Evolutionary conservation across 2,888 invertebrate genomes (phyloP), one percentile per base, ranked within the genome.

Genomic region (Pecten maximus): DNA sequence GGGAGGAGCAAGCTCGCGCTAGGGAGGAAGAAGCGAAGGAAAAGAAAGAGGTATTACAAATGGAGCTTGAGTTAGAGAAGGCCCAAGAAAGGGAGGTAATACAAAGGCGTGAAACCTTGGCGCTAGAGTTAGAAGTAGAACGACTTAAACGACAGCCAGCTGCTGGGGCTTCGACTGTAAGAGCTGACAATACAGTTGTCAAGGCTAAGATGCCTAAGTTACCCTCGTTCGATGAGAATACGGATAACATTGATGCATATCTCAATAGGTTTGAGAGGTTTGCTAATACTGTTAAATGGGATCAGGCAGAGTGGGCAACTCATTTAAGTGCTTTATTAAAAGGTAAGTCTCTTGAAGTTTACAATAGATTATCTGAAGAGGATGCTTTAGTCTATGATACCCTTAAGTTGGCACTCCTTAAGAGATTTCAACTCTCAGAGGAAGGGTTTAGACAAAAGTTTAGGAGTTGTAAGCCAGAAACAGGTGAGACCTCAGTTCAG

Each of bases 301-400:
- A 87, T 8, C 35, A 87, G 48, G 28, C 16, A n/a, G 35, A 35
- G 28, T 91, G 88, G 88, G 88, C 89, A 16, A 90, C 88, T 23
- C 50, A 90, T 87, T 44, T 91, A 12, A 88, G 87, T 87, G 89
- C 89, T 39, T n/a, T 91, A 16, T 40, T 91, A 6, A 88, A 89
- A 74, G 90, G 90, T 15, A 91, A 90, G 87, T 88, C 91, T 0
- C 44, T 91, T n/a, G 91, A 91, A 35, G 90, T 91, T 15, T 91
- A 91, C n/a, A 50, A 87, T 19, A 39, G 88, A 8, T 19, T 91
- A 8, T 48, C 91, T 23, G 39, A 44, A 15, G 35, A 44, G 2
- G 90, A 91, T 40, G 90, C 88, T 48, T 16, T 88, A 8, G 74
- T 90, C 1, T 91, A 91, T 88, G 60, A 87, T n/a, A 60, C 60